Evolutionary conservation across 2,888 invertebrate genomes (phyloP).

Genomic region (Omphaloscelis lunosa): DNA sequence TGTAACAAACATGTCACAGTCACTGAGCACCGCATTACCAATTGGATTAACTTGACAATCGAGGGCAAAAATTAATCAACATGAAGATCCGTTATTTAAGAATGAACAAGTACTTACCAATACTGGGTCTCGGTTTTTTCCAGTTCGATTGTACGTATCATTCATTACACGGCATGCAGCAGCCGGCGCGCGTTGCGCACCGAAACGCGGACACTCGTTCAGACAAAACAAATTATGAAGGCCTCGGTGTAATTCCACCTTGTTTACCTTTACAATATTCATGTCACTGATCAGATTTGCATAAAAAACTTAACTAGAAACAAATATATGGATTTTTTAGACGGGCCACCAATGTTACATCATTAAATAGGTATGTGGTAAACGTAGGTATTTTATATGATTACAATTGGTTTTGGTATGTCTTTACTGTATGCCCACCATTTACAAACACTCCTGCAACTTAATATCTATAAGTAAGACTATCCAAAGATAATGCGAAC

Average conservation of each 20-base stretch:
- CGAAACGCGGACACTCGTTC: conserved; percentile 59
- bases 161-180: conserved; percentile 34
- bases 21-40: conserved; percentile 38
- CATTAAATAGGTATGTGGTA: background rate
- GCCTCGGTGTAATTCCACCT: conserved; percentile 61
- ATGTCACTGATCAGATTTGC: conserved; percentile 55
- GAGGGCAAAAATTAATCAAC: conserved; percentile 78
- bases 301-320: conserved; percentile 47
- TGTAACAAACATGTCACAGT: conserved; percentile 15
- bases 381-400: background rate
- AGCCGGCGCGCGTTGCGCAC: conserved; percentile 3
- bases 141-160: conserved; percentile 67
- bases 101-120: conserved; percentile 69
- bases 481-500: conserved; percentile 3
- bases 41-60: conserved; percentile 72
- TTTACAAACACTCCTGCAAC: background rate
- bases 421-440: background rate
- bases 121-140: conserved; percentile 79
- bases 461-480: conserved; percentile 1
- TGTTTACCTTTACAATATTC: conserved; percentile 68
- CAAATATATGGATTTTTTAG: conserved; percentile 23
- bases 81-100: conserved; percentile 78
- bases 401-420: background rate
- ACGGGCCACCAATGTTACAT: background rate
- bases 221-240: conserved; percentile 68